Base-by-base conservation (phyloP, 2,888 invertebrate genomes). In the Nebria brevicollis region DNA sequence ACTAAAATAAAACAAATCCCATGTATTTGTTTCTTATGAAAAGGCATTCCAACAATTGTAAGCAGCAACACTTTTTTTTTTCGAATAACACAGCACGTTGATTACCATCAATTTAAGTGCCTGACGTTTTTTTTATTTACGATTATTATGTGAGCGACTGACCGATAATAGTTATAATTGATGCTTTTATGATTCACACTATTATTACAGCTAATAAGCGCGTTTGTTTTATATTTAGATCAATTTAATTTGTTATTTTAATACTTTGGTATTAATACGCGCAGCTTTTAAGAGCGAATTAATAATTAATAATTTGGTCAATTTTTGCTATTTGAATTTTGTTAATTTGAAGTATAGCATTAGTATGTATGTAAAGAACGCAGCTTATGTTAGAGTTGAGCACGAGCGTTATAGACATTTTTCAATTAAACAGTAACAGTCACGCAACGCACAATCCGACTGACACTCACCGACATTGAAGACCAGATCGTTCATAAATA, bases 381-480 rank as follows among this genome's bases (percentile, higher is more conserved):
- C 42, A 15, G 70, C 72, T 25, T n/a, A n/a, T n/a, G n/a, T n/a
- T 10, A 66, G 68, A 77, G 77, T 42, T 34, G 13, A 42, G 77
- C 68, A 77, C 77, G 70, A 54, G 54, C 15, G 70, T 26, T 54
- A 7, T 13, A 68, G 25, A 70, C 26, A 54, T 68, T 77, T 70
- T 77, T 77, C 72, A 77, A 77, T 77, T 70, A 77, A 10, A 70
- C 70, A 70, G 42, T 20, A 41, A 42, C 15, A 77, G 77, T 72
- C 77, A 77, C 77, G 77, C 77, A 26, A 77, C 43, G 41, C 42
- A 43, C 34, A 34, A 34, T 42, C 42, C 20, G 42, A 25, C 70
- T 77, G 70, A 77, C 77, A 77, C 26, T 13, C 54, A 25, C 72
- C 72, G 77, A 41, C 77, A 41, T n/a, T 64, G 34, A 73, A 73